A percentile compares a stretch with the other conserved stretches of the same genome.
These are phyloP conservation scores for Sinonovacula constricta DNA, from an alignment of 1,140 invertebrate species.

Conservation along the genomic window DNA sequence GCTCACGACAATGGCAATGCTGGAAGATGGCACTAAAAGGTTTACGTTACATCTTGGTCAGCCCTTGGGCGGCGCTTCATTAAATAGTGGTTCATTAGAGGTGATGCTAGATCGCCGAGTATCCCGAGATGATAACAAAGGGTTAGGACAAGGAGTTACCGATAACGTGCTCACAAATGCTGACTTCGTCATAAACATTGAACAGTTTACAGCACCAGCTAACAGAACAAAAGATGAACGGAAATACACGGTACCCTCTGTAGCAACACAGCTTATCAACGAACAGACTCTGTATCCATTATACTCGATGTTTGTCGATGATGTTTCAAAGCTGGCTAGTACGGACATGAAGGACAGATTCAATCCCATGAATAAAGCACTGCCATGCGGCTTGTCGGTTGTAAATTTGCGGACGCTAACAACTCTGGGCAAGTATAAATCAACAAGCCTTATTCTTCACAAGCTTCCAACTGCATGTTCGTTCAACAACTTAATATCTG, in stretches of 20 bases:
- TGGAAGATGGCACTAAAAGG: constrained; percentile 85
- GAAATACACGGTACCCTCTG: constrained; percentile 25
- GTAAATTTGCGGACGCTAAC: constrained; percentile 18
- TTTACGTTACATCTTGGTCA: constrained; percentile 90
- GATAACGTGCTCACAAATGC: constrained; percentile 89
- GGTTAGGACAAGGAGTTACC: constrained; percentile 93
- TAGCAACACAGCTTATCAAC: constrained; percentile 16
- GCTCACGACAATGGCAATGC: constrained; percentile 88
- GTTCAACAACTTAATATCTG: neutral
- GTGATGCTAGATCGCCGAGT: constrained; percentile 92
- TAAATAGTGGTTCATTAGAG: constrained; percentile 89
- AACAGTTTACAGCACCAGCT: constrained; percentile 74
- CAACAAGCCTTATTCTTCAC: constrained; percentile 43
- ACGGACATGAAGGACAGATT: constrained; percentile 29
- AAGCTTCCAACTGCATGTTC: neutral
- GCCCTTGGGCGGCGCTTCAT: constrained; percentile 89
- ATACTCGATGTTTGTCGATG: constrained; percentile 20
- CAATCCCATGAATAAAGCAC: neutral
- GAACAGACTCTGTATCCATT: constrained; percentile 30
- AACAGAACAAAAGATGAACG: neutral
- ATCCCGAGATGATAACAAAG: constrained; percentile 90
- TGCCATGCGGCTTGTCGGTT: constrained; percentile 30
- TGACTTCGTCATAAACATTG: constrained; percentile 90
- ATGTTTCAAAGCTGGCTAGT: neutral
- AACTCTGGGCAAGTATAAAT: constrained; percentile 18